Conservation (phyloP, 2,888 invertebrate species). For the Lithophane ornitopus region DNA sequence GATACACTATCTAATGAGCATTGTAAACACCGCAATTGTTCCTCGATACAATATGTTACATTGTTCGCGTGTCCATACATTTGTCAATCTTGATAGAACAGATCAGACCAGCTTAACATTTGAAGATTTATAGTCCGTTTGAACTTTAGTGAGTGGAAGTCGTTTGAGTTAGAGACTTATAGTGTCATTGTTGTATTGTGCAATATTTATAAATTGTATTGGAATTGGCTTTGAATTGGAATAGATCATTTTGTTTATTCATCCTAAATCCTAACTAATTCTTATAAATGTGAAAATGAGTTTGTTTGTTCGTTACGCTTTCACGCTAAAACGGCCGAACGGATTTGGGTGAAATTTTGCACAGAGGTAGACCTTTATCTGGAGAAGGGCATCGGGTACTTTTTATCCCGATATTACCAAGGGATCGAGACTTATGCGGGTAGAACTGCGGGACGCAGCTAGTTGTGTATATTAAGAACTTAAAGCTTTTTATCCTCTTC, state of each 20-base stretch:
- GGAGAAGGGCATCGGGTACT: too few relatives aligned
- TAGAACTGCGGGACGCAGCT: too few relatives aligned
- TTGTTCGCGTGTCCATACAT: slow-evolving; percentile 73
- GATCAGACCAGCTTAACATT: slow-evolving; percentile 67
- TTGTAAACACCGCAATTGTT: slow-evolving; percentile 62
- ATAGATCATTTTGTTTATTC: too few relatives aligned
- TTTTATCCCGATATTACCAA: too few relatives aligned
- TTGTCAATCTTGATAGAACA: slow-evolving; percentile 66
- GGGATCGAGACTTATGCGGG: too few relatives aligned
- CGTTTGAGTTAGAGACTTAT: slow-evolving; percentile 29
- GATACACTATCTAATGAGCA: slow-evolving; percentile 63
- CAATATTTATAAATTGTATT: slow-evolving; percentile 19
- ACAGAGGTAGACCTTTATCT: too few relatives aligned
- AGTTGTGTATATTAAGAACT: not conserved
- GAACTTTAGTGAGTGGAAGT: slow-evolving; percentile 60
- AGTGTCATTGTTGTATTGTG: slow-evolving; percentile 34
- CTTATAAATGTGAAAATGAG: too few relatives aligned
- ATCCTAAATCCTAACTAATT: too few relatives aligned
- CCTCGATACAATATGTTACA: slow-evolving; percentile 66
- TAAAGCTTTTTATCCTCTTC: not conserved
- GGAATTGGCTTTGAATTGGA: too few relatives aligned
- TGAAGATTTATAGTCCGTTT: slow-evolving; percentile 63
- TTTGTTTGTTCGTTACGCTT: too few relatives aligned
- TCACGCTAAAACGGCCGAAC: too few relatives aligned
- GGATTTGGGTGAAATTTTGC: too few relatives aligned